Percentiles rank a stretch among this genome's conserved stretches.
These are phyloP conservation scores for Potamarius usumacintae DNA, from an alignment of 2,113 vertebrate genomes.

Conservation along the genomic window DNA sequence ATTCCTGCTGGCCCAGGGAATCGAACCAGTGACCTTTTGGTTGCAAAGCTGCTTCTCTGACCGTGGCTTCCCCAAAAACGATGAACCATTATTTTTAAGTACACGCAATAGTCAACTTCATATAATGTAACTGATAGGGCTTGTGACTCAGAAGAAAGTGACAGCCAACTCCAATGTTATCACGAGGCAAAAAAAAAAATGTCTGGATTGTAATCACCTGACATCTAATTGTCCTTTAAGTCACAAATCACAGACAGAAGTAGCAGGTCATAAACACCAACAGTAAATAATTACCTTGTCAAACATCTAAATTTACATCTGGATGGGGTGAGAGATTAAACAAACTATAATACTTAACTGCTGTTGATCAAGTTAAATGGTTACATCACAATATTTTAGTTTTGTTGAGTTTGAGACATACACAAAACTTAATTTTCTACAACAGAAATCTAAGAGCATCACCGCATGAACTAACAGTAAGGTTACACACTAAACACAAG, in stretches of 20 bases:
- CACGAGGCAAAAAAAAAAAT: not conserved
- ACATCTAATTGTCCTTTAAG: not conserved
- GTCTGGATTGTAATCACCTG: not conserved
- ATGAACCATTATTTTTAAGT: not conserved
- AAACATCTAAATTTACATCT: not conserved
- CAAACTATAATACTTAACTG: no score
- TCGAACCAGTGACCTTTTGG: no score
- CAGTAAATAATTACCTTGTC: not conserved
- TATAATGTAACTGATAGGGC: not conserved
- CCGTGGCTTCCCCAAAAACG: not conserved
- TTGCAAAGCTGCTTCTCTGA: no score
- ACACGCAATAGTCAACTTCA: not conserved
- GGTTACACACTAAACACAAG: not conserved
- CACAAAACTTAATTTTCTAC: not conserved
- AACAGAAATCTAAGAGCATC: no score
- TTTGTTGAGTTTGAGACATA: not conserved
- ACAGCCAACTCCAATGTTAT: not conserved
- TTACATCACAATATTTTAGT: no score
- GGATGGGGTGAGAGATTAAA: not conserved
- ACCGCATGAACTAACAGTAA: no score
- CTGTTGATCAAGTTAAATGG: no score
- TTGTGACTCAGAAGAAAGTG: not conserved
- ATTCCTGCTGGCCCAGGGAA: no score
- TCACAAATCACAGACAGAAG: not conserved
- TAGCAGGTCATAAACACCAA: not conserved